Conservation (phyloP, 2,113 vertebrate genomes). For the Hylia prasina region DNA sequence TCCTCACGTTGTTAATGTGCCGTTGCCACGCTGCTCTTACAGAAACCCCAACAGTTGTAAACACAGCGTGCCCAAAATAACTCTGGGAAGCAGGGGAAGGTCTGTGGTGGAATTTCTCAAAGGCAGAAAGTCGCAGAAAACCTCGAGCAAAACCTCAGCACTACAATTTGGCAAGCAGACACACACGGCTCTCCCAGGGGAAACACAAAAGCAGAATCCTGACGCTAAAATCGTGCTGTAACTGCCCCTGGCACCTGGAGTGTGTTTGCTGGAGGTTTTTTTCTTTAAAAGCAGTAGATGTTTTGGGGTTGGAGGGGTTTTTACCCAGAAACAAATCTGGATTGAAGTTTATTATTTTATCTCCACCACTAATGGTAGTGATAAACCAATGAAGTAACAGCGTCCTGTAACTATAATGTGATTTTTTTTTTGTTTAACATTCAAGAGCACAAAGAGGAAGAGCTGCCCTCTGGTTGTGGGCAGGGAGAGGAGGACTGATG, state of each 20-base stretch:
- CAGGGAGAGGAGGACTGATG: neutral
- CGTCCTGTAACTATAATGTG: accelerated
- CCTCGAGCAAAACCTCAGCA: neutral
- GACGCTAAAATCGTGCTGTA: neutral
- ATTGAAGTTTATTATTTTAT: neutral
- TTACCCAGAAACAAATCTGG: neutral
- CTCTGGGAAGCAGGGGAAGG: neutral
- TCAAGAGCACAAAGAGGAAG: neutral
- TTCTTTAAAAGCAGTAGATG: neutral
- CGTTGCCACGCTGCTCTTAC: neutral
- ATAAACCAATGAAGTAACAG: neutral
- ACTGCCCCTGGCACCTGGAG: neutral
- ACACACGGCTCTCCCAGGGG: neutral
- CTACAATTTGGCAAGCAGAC: neutral
- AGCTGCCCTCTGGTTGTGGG: neutral
- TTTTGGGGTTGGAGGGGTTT: neutral
- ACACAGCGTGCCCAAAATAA: neutral
- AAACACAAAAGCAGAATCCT: neutral
- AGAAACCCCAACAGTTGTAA: neutral
- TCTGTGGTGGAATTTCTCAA: neutral
- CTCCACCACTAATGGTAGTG: neutral
- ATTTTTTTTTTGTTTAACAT: neutral
- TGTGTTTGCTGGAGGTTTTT: no score
- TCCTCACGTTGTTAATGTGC: neutral
- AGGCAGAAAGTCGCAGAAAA: neutral